Evolutionary conservation across 2,797 vertebrate genomes (phyloP), one percentile per base, ranked within the genome.

Genomic region (Danio tinwini): DNA sequence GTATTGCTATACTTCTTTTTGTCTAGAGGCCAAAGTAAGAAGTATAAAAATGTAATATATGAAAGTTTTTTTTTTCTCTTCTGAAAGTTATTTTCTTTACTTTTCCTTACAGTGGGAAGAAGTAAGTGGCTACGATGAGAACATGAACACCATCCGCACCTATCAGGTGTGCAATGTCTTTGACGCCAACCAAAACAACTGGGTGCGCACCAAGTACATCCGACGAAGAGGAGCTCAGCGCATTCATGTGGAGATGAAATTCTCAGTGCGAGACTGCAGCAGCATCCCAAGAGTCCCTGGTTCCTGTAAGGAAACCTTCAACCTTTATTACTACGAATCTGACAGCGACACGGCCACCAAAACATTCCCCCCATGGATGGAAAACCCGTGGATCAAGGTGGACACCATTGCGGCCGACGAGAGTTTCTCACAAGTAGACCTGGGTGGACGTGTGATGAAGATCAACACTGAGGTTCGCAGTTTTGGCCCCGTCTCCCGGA

Each of bases 91-190:
- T 12, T 52, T 10, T 52, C 14, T 52, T 52, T 13, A 52, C 1
- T n/a, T 83, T 88, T 42, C 65, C 80, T 85, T 19, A 0, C 95
- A 99, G 98, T 99, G 98, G 98, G 98, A 99, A 91, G 98, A 99
- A 89, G 98, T 99, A 91, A 99, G 98, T 0, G 98, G 98, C 16
- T 99, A 99, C 2, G 96, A 99, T 0, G 98, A 99, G 91, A 96
- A 98, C 94, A 99, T 99, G 98, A 98, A 99, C 93, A 99, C 98
- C 0, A 99, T 99, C 84, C 94, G 98, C 86, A 99, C 98, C 2
- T 99, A 99, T 91, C 98, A 99, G 90, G 98, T 99, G 45, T 99
- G 98, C 93, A 99, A 99, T 7, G 98, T 99, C 81, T 99, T 99
- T 5, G 95, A 98, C 68, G 94, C 95, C 85, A 99, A 96, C 90